phyloP scores from a whole-genome alignment of 53 echinoderm and acorn worm genomes.

The Zoroaster sp. region DNA sequence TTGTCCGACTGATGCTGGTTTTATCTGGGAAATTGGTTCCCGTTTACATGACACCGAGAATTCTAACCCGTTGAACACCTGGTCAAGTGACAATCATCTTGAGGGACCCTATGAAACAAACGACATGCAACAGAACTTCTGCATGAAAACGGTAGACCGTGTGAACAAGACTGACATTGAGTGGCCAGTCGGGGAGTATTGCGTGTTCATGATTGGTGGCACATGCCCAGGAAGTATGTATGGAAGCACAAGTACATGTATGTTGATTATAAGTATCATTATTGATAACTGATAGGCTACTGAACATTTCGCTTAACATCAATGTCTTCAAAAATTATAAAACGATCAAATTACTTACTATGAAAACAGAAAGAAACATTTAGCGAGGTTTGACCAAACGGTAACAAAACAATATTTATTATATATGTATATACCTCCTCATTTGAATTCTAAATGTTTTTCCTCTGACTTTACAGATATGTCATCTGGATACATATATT shows the following conservation, averaged over 20 bases:
- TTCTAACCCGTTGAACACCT: background rate
- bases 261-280: too few relatives aligned
- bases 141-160: conserved; percentile 6
- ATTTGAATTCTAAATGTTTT: too few relatives aligned
- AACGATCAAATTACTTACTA: too few relatives aligned
- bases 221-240: conserved; percentile 50
- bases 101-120: conserved; percentile 18
- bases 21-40: conserved; percentile 44
- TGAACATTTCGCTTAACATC: background rate
- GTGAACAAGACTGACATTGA: background rate
- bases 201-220: conserved; percentile 20
- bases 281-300: too few relatives aligned
- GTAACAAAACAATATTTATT: too few relatives aligned
- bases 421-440: too few relatives aligned
- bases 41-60: conserved; percentile 51
- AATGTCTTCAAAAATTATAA: too few relatives aligned
- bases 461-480: background rate
- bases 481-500: conserved; percentile 18
- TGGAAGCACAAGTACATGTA: too few relatives aligned
- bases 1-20: background rate
- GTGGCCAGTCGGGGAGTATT: conserved; percentile 37
- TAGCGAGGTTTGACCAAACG: too few relatives aligned
- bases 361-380: too few relatives aligned
- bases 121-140: conserved; percentile 52
- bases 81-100: conserved; percentile 37